These are phyloP conservation scores for Sebastiscus tertius DNA, from an alignment of 2,797 vertebrate species.

Conservation along the genomic window DNA sequence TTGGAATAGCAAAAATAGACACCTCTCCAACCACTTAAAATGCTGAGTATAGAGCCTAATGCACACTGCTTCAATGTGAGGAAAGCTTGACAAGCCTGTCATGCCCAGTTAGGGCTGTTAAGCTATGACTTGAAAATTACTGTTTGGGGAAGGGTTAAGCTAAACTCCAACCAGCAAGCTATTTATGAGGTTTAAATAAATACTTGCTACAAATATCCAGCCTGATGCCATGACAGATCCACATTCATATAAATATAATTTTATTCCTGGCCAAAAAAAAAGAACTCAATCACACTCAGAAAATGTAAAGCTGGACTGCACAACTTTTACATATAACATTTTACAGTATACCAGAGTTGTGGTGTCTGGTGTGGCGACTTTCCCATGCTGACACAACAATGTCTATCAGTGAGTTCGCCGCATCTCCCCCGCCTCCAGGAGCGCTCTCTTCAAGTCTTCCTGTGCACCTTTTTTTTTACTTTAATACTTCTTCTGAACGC, in stretches of 20 bases:
- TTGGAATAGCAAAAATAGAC: background rate
- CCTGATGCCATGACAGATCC: background rate
- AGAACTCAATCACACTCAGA: background rate
- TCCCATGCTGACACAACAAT: background rate
- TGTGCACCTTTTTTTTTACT: too few species aligned
- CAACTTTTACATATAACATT: background rate
- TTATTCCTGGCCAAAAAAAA: background rate
- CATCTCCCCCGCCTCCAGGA: background rate
- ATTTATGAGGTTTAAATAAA: background rate
- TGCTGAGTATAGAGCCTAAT: background rate
- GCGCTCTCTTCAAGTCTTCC: background rate
- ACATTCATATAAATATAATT: background rate
- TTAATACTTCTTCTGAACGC: too few species aligned
- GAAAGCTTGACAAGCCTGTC: background rate
- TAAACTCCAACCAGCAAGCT: background rate
- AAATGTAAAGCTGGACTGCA: too few species aligned
- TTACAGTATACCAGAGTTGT: background rate
- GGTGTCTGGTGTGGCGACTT: background rate
- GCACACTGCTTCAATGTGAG: background rate
- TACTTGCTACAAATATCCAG: background rate
- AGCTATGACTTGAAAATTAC: background rate
- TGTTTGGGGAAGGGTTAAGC: background rate
- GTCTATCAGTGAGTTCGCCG: background rate
- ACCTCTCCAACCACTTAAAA: background rate
- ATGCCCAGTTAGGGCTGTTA: background rate